phyloP scores from a whole-genome alignment of 2,888 invertebrate genomes.

The Nebria salina region DNA sequence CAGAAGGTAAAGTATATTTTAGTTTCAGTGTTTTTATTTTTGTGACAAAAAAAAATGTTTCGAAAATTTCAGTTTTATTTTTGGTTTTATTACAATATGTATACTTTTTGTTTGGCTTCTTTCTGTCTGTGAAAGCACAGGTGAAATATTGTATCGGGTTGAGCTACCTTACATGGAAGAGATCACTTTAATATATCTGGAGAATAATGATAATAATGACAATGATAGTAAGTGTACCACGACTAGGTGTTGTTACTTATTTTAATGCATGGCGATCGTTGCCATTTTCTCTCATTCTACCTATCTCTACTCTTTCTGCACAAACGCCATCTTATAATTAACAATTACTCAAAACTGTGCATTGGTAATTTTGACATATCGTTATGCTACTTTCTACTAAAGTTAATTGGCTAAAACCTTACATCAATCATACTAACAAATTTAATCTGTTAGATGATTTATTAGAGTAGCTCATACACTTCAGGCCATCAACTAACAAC shows the following conservation, averaged over 20 bases:
- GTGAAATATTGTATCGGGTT: constrained; percentile 93
- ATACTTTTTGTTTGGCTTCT: constrained; percentile 62
- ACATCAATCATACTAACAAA: too few relatives aligned
- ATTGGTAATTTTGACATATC: too few relatives aligned
- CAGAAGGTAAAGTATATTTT: constrained; percentile 77
- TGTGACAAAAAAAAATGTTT: constrained; percentile 3
- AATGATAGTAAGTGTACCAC: constrained; percentile 69
- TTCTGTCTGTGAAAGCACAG: constrained; percentile 69
- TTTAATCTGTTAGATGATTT: too few relatives aligned
- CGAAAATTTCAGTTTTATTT: constrained; percentile 34
- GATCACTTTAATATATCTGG: constrained; percentile 93
- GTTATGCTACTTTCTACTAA: too few relatives aligned
- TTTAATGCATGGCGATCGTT: constrained; percentile 67
- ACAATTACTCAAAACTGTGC: not conserved
- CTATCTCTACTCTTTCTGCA: constrained; percentile 48
- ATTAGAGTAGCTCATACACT: too few relatives aligned
- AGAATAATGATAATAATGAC: constrained; percentile 75
- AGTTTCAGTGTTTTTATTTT: constrained; percentile 27
- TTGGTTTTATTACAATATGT: constrained; percentile 45
- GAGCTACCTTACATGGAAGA: constrained; percentile 94
- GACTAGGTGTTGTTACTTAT: constrained; percentile 65
- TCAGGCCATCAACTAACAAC: too few relatives aligned
- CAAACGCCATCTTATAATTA: not conserved
- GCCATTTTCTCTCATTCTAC: constrained; percentile 52
- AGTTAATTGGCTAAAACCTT: too few relatives aligned